These are phyloP conservation scores for Phalangium opilio DNA, from an alignment of 2,888 invertebrate species.

Conservation along the genomic window DNA sequence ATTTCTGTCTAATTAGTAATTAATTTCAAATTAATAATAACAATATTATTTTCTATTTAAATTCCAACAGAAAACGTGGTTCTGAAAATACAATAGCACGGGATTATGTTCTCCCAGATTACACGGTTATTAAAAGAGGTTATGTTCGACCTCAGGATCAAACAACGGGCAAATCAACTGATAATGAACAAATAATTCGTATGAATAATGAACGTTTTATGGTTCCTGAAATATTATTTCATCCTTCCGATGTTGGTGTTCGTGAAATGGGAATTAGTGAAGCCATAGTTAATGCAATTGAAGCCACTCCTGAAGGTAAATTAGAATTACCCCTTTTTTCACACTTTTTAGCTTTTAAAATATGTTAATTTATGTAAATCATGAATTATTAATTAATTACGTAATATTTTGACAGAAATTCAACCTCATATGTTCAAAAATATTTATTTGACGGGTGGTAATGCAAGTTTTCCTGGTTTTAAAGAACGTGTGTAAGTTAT, in stretches of 20 bases:
- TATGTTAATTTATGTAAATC: neutral
- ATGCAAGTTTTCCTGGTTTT: constrained; percentile 72
- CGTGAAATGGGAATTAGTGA: constrained; percentile 81
- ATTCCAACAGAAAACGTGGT: constrained; percentile 31
- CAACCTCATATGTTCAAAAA: constrained; percentile 55
- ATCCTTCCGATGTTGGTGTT: constrained; percentile 87
- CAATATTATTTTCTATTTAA: too few species aligned
- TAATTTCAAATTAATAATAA: too few species aligned
- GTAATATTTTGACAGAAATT: constrained; percentile 30
- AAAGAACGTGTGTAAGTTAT: constrained; percentile 49
- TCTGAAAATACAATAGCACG: constrained; percentile 50
- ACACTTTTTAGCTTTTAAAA: neutral
- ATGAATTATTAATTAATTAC: neutral
- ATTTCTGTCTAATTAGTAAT: too few species aligned
- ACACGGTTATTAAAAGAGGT: constrained; percentile 71
- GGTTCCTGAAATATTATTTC: constrained; percentile 85
- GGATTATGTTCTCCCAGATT: constrained; percentile 94
- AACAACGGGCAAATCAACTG: constrained; percentile 28
- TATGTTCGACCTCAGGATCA: constrained; percentile 41
- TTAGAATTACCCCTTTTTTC: neutral
- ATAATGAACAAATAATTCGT: constrained; percentile 46
- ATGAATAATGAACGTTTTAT: constrained; percentile 87
- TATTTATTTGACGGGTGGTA: constrained; percentile 43
- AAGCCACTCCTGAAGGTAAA: constrained; percentile 49
- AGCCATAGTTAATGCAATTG: constrained; percentile 62